A percentile compares a stretch with the other conserved stretches of the same genome.
These are phyloP conservation scores for mouse (Mus musculus) DNA, from an alignment of 2,113 vertebrate genomes.

Conservation along the genomic window DNA sequence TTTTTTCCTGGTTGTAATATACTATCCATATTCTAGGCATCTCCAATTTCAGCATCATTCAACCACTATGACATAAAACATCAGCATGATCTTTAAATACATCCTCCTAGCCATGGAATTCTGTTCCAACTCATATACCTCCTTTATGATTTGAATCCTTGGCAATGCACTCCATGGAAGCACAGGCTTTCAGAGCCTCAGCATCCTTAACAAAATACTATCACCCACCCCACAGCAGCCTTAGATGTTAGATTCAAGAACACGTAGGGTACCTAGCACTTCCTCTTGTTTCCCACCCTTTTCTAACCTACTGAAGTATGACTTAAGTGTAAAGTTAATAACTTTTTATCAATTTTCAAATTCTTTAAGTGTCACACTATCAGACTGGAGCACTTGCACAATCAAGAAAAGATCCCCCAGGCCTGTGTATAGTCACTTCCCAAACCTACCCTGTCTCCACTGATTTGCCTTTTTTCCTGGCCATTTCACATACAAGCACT, in stretches of 20 bases:
- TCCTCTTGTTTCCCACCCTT: not conserved
- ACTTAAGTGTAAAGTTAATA: not conserved
- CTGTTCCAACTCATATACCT: not conserved
- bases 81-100: not conserved
- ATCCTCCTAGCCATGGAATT: not conserved
- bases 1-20: not conserved
- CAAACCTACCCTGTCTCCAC: not conserved
- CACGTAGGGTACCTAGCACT: not conserved
- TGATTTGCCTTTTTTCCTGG: not conserved
- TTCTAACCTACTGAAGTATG: not conserved
- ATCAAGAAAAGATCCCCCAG: not conserved
- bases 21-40: not conserved
- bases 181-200: not conserved
- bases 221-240: not conserved
- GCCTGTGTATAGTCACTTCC: not conserved
- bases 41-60: not conserved
- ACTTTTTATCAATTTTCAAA: not conserved
- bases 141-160: constrained; percentile 4
- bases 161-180: not conserved
- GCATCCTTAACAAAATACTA: not conserved
- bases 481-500: not conserved
- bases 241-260: not conserved
- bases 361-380: not conserved
- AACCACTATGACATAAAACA: not conserved
- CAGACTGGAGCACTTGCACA: not conserved